Evolutionary conservation across 1,140 invertebrate species (phyloP).

Genomic region (Archivesica marissinica): DNA sequence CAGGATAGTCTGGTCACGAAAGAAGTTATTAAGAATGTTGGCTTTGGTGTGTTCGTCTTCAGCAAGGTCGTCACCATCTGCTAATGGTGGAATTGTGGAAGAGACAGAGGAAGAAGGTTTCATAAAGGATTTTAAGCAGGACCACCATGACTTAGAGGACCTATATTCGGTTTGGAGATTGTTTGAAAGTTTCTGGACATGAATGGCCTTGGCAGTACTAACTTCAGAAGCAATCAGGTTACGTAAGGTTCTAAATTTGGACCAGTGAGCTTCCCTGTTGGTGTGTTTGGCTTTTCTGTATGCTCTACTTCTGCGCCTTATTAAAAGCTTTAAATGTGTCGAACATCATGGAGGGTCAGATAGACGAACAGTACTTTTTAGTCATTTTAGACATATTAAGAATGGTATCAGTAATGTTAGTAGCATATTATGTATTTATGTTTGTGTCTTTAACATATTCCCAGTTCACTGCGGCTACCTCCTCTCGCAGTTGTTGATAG

Average conservation of each 20-base stretch:
- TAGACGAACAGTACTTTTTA: background rate
- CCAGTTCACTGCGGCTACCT: background rate
- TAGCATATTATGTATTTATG: background rate
- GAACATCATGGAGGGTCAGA: background rate
- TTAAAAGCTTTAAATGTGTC: background rate
- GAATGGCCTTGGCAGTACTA: background rate
- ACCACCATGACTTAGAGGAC: background rate
- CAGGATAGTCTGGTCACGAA: background rate
- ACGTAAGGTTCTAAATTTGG: background rate
- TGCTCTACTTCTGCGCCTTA: background rate
- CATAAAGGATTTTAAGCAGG: background rate
- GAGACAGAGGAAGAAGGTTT: background rate
- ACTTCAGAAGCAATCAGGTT: background rate
- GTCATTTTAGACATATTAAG: background rate
- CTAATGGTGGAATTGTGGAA: background rate
- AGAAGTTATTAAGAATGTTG: constrained; percentile 11
- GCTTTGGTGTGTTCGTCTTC: background rate
- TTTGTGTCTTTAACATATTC: background rate
- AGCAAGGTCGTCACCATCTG: background rate
- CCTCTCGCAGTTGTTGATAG: background rate
- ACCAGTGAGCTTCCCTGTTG: background rate
- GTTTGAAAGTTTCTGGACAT: background rate
- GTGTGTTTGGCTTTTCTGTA: background rate
- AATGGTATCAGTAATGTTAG: background rate
- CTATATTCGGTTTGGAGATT: background rate